Evolutionary conservation across 2,113 vertebrate genomes (phyloP).

Genomic region (Ageneiosus marmoratus): DNA sequence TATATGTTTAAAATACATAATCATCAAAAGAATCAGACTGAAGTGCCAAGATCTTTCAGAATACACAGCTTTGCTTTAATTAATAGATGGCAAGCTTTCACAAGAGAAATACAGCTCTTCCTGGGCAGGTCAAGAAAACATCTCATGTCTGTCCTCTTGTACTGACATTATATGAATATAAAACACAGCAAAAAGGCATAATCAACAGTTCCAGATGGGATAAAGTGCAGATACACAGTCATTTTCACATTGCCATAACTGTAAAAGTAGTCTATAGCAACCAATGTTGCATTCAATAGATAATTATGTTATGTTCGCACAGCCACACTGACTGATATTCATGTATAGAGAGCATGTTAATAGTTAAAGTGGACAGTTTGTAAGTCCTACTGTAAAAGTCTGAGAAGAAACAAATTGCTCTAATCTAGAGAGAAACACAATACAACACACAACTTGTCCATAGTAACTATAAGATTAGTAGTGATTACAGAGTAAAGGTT

Average conservation of each 20-base stretch:
- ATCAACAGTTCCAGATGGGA: slow-evolving; percentile 12
- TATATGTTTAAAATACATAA: neutral
- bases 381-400: slow-evolving; percentile 2
- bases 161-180: slow-evolving; percentile 28
- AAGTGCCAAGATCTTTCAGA: neutral
- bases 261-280: slow-evolving; percentile 11
- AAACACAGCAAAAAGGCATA: slow-evolving; percentile 34
- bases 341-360: slow-evolving; percentile 1
- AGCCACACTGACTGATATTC: slow-evolving; percentile 8
- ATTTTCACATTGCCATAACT: slow-evolving; percentile 14
- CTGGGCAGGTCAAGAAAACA: slow-evolving; percentile 24
- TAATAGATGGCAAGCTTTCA: slow-evolving; percentile 32
- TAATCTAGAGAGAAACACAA: neutral
- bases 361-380: slow-evolving; percentile 14
- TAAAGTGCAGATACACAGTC: slow-evolving; percentile 26
- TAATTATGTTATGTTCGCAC: neutral
- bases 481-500: slow-evolving; percentile 20
- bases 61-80: slow-evolving; percentile 39
- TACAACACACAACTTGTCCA: slow-evolving; percentile 10
- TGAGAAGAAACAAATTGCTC: neutral
- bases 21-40: neutral
- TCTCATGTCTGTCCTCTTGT: slow-evolving; percentile 15
- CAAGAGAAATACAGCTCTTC: slow-evolving; percentile 30
- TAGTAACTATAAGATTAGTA: slow-evolving; percentile 22
- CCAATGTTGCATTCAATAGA: neutral